Evolutionary conservation across 2,113 vertebrate species (phyloP).

Genomic region (Pao palembangensis): DNA sequence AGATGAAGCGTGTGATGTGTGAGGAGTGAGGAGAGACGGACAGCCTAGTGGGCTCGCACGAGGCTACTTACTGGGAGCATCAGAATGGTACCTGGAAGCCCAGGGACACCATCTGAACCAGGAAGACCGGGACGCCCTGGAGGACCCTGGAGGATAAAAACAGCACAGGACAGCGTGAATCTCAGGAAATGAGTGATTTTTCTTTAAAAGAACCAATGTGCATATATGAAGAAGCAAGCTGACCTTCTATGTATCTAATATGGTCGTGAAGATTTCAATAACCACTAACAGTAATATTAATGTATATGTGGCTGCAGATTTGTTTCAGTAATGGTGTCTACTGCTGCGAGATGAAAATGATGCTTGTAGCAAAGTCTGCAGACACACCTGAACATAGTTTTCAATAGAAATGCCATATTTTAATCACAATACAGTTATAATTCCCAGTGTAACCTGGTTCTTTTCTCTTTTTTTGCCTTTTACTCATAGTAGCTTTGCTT

Average conservation of each 20-base stretch:
- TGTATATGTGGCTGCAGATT: no score
- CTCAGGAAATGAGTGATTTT: not conserved
- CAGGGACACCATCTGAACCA: constrained; percentile 92
- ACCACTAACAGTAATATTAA: not conserved
- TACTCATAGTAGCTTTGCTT: no score
- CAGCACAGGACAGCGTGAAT: not conserved
- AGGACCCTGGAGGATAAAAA: constrained; percentile 78
- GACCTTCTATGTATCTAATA: no score
- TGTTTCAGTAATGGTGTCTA: no score
- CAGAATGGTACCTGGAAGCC: constrained; percentile 92
- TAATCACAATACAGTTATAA: no score
- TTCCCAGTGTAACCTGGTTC: no score
- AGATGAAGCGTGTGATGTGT: constrained; percentile 24
- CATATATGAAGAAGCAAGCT: no score
- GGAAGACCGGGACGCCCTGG: constrained; percentile 91
- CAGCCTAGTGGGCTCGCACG: constrained; percentile 5
- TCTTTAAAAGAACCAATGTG: not conserved
- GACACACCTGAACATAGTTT: no score
- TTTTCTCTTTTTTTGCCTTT: no score
- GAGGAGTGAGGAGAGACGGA: constrained; percentile 4
- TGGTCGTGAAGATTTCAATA: not conserved
- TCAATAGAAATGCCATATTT: no score
- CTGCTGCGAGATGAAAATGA: no score
- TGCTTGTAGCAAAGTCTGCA: no score
- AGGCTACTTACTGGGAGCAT: constrained; percentile 89